Evolutionary conservation across 2,888 invertebrate species (phyloP).

Genomic region (Drosophila hawaiiensis): DNA sequence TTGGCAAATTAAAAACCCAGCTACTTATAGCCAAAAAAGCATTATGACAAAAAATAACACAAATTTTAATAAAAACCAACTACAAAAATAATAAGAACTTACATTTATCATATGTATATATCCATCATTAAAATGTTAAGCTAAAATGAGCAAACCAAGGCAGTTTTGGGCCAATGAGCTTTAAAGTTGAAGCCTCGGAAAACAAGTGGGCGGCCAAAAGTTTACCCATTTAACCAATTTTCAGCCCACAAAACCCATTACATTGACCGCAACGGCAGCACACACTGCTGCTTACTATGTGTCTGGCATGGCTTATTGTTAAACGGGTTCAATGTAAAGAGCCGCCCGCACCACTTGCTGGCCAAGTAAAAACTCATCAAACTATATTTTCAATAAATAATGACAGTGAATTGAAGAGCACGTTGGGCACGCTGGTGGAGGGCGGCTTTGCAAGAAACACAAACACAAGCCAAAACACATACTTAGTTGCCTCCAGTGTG

Average conservation of each 20-base stretch:
- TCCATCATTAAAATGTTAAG: neutral
- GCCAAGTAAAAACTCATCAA: constrained; percentile 76
- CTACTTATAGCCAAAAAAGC: neutral
- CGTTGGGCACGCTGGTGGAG: neutral
- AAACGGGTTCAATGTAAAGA: constrained; percentile 48
- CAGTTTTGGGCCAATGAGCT: constrained; percentile 41
- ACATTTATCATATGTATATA: neutral
- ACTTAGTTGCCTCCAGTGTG: neutral
- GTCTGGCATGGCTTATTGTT: constrained; percentile 24
- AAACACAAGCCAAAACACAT: constrained; percentile 18
- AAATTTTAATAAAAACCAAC: too few relatives aligned
- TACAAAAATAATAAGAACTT: neutral
- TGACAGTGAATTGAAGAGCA: constrained; percentile 37
- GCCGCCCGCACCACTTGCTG: constrained; percentile 17
- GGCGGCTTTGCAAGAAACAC: neutral
- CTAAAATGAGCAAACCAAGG: constrained; percentile 17
- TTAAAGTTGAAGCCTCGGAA: constrained; percentile 42
- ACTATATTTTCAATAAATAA: constrained; percentile 81
- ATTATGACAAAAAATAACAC: neutral
- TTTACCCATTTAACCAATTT: constrained; percentile 73
- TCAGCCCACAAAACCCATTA: constrained; percentile 52
- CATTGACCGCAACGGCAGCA: constrained; percentile 60
- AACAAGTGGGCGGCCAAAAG: constrained; percentile 45
- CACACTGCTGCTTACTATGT: constrained; percentile 15
- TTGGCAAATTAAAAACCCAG: neutral